Evolutionary conservation across 2,113 vertebrate genomes (phyloP).

Genomic region (Pseudorhombus dupliciocellatus): DNA sequence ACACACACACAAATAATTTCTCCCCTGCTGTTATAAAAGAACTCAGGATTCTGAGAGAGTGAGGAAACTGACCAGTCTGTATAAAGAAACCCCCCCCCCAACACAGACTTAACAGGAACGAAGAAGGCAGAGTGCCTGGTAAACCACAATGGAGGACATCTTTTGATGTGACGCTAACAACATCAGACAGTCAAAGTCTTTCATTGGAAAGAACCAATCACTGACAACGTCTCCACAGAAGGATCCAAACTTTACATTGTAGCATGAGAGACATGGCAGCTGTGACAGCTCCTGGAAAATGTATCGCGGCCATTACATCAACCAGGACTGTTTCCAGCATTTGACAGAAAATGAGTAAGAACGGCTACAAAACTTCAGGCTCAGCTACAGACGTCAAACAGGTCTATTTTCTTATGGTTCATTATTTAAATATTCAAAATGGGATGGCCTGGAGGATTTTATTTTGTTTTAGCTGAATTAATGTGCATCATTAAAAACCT

Average conservation of each 20-base stretch:
- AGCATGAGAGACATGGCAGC: conserved; percentile 4
- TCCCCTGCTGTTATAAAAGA: conserved; percentile 12
- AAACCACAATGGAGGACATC: conserved; percentile 48
- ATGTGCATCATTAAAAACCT: conserved; percentile 5
- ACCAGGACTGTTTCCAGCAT: neutral
- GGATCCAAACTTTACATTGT: neutral
- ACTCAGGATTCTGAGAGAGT: neutral
- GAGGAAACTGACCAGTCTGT: neutral
- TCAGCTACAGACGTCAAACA: neutral
- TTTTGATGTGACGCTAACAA: conserved; percentile 53
- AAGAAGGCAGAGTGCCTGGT: conserved; percentile 37
- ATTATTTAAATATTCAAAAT: neutral
- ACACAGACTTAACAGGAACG: conserved; percentile 23
- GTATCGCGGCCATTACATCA: neutral
- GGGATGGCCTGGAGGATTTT: neutral
- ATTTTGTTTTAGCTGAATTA: neutral
- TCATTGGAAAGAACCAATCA: conserved; percentile 46
- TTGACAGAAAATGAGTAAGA: neutral
- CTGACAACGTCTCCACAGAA: conserved; percentile 5
- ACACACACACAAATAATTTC: neutral
- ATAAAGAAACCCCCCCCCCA: conserved; percentile 23
- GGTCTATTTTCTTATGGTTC: neutral
- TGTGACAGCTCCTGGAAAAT: neutral
- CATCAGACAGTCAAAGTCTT: conserved; percentile 37
- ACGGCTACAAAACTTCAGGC: neutral